These are phyloP conservation scores for Phasianus colchicus DNA, from an alignment of 2,113 vertebrate genomes.

Conservation along the genomic window DNA sequence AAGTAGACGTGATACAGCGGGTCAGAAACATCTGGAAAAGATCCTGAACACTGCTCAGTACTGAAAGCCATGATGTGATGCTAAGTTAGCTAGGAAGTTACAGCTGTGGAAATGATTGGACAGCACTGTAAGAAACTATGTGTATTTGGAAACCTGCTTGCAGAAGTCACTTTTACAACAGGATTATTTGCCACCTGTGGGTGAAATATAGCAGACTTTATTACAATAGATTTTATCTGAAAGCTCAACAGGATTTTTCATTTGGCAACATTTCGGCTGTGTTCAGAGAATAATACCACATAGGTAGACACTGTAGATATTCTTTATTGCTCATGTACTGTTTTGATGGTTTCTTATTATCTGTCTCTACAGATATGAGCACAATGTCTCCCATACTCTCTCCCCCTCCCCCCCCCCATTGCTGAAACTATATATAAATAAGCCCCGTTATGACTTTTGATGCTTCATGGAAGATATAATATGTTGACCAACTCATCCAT, in stretches of 20 bases:
- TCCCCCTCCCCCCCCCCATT: background rate
- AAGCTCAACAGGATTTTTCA: background rate
- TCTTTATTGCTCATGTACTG: background rate
- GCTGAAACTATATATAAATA: background rate
- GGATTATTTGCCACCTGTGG: background rate
- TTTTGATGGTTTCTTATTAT: background rate
- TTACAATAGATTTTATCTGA: constrained; percentile 13
- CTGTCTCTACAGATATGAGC: background rate
- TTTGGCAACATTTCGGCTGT: background rate
- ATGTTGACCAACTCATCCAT: background rate
- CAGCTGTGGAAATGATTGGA: background rate
- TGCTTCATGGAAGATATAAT: background rate
- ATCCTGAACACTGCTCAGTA: background rate
- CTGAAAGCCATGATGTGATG: background rate
- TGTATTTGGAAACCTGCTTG: background rate
- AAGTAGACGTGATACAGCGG: background rate
- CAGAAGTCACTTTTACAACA: background rate
- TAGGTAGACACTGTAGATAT: background rate
- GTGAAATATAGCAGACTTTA: constrained; percentile 8
- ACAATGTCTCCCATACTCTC: background rate
- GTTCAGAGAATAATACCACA: background rate
- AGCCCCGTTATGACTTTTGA: background rate
- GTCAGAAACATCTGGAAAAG: background rate
- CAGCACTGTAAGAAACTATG: background rate
- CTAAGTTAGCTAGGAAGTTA: background rate